phyloP scores from a whole-genome alignment of 2,888 invertebrate genomes.

The Drosophila infuscata region DNA sequence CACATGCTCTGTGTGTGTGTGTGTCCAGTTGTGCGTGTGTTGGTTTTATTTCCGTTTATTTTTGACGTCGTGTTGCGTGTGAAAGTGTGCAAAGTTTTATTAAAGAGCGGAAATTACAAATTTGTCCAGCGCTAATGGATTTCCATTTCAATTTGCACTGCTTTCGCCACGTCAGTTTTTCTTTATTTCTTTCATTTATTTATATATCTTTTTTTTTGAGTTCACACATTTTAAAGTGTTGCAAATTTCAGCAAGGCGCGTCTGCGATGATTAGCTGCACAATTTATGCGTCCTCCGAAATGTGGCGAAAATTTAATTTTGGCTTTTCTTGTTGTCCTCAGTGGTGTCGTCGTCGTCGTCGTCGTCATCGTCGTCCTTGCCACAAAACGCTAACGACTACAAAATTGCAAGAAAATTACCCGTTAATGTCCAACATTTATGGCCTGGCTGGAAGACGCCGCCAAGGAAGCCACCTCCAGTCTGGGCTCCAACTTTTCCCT shows the following conservation, averaged over 20 bases:
- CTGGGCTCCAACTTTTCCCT: conserved; percentile 23
- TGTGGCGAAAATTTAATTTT: conserved; percentile 64
- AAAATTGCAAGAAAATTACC: conserved; percentile 84
- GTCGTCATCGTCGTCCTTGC: conserved; percentile 65
- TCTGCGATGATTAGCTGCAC: conserved; percentile 57
- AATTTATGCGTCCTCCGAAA: conserved; percentile 68
- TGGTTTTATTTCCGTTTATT: conserved; percentile 48
- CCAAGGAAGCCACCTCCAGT: conserved; percentile 20
- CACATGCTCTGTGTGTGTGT: neutral
- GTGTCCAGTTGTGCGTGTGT: conserved; percentile 62
- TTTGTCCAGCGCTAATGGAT: conserved; percentile 83
- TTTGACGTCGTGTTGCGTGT: conserved; percentile 46
- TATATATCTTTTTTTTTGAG: neutral
- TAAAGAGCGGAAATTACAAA: conserved; percentile 84
- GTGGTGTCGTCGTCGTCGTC: conserved; percentile 9
- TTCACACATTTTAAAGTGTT: conserved; percentile 43
- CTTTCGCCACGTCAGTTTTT: conserved; percentile 26
- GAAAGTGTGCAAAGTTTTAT: conserved; percentile 64
- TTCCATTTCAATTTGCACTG: conserved; percentile 74
- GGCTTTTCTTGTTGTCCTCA: conserved; percentile 39
- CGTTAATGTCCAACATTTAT: conserved; percentile 83
- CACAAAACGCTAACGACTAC: conserved; percentile 83
- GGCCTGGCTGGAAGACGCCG: conserved; percentile 65
- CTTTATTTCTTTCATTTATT: neutral
- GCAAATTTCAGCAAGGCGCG: conserved; percentile 14